Evolutionary conservation across 2,113 vertebrate species (phyloP), one percentile per base, ranked within the genome.

Genomic region (Saimiri boliviensis): DNA sequence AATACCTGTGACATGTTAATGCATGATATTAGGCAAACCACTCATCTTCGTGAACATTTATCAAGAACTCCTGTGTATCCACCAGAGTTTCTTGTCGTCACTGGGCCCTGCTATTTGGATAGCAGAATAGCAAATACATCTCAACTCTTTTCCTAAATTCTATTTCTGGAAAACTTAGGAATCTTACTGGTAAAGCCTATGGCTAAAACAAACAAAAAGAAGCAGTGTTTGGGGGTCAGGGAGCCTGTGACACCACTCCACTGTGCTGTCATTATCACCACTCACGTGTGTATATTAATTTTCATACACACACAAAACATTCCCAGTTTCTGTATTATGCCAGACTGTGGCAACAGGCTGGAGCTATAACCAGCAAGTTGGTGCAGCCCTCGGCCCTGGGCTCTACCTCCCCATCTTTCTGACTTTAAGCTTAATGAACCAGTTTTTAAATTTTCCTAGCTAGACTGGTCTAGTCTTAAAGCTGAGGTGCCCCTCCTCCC

Each of bases 401-500:
- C 27, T 49, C 90, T 95, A 97, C 93, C 94, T 98, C 92, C 94
- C 84, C 96, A 54, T 49, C 10, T 97, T 96, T 93, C 96, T 90
- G 47, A 96, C 73, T 79, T 66, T 54, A 97, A 97, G 91, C 89
- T 94, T 98, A 97, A 97, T 95, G 89, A 98, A 89, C 14, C 3
- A 89, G 77, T 73, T 97, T 97, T 97, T 94, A 97, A 94, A 92
- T 97, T 97, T 97, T 91, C 82, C 93, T 97, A 87, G 91, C 97
- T 97, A 92, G 88, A 86, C 73, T 94, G 60, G 56, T 96, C 96
- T 98, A 97, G 40, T 92, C 30, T 86, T 97, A 94, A 97, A 97
- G 94, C 97, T 97, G 89, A 93, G 52, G 82, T 60, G 60, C 86
- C 89, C 95, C 77, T 98, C 80, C 92, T 97, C 96, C n/a, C 86